phyloP scores from a whole-genome alignment of 2,888 invertebrate species.

The Rhaphigaster nebulosa region DNA sequence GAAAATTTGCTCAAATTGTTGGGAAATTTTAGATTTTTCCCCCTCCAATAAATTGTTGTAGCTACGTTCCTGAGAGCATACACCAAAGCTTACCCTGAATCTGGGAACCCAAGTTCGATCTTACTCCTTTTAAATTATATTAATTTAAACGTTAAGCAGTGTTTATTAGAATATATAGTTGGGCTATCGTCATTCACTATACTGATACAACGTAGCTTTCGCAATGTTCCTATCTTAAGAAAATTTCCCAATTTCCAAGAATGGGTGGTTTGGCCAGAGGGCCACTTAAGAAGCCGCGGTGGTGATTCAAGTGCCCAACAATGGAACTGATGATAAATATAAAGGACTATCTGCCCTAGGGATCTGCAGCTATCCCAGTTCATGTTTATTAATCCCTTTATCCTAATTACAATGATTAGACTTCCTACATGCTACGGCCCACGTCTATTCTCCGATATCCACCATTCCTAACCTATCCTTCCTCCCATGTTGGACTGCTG shows the following conservation, averaged over 20 bases:
- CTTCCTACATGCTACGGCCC: conserved; percentile 1
- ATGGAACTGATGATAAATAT: background rate
- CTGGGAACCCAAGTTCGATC: background rate
- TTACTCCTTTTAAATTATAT: background rate
- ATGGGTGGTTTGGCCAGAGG: background rate
- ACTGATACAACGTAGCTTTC: background rate
- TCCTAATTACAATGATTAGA: conserved; percentile 40
- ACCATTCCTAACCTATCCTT: conserved; percentile 8
- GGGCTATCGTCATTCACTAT: background rate
- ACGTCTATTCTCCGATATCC: background rate
- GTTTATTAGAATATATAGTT: background rate
- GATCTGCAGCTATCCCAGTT: background rate
- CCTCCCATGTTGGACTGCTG: conserved; percentile 43
- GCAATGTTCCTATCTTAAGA: background rate
- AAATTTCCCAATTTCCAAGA: background rate
- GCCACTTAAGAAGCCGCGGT: background rate
- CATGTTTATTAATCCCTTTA: conserved; percentile 49
- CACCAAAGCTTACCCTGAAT: background rate
- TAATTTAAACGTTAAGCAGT: background rate
- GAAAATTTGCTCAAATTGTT: too few species aligned
- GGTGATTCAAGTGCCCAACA: background rate
- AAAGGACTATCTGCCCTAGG: background rate
- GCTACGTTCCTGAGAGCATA: too few species aligned
- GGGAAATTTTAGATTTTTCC: too few species aligned
- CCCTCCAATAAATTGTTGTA: too few species aligned